Conservation (phyloP, 2,797 vertebrate species). For the Apogon hyalosoma region DNA sequence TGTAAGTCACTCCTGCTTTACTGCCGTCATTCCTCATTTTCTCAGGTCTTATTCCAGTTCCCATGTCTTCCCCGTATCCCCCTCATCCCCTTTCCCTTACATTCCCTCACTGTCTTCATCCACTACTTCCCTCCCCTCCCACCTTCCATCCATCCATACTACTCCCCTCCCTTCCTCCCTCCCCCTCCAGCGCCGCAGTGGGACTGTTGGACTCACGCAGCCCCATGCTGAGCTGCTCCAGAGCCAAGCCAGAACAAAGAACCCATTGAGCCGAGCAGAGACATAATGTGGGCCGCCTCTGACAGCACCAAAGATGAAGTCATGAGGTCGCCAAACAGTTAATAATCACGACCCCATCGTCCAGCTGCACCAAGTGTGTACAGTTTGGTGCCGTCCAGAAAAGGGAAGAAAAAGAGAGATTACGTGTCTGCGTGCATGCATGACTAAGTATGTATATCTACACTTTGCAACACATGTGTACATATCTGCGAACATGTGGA, state of each 20-base stretch:
- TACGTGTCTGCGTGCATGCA: constrained; percentile 52
- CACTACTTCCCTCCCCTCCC: constrained; percentile 26
- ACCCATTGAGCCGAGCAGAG: constrained; percentile 80
- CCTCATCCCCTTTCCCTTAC: constrained; percentile 47
- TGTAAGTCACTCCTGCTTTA: constrained; percentile 42
- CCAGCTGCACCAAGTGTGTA: constrained; percentile 60
- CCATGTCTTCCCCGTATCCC: constrained; percentile 58
- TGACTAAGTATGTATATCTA: constrained; percentile 32
- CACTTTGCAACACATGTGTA: constrained; percentile 51
- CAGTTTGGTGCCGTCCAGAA: constrained; percentile 38
- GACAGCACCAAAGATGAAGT: constrained; percentile 80
- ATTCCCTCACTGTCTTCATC: constrained; percentile 26
- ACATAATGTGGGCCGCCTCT: constrained; percentile 81
- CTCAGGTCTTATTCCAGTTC: constrained; percentile 47
- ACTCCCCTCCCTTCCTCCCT: constrained; percentile 11
- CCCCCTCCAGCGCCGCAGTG: constrained; percentile 58
- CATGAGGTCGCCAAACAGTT: constrained; percentile 82
- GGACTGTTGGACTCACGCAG: constrained; percentile 76
- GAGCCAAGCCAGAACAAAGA: constrained; percentile 85
- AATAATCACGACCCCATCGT: constrained; percentile 73
- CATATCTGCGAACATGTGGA: constrained; percentile 56
- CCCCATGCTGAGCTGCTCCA: constrained; percentile 80
- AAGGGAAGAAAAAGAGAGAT: constrained; percentile 56
- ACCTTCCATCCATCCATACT: constrained; percentile 38
- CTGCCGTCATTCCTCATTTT: constrained; percentile 45